Evolutionary conservation across 2,888 invertebrate species (phyloP), one percentile per base, ranked within the genome.

Genomic region (Diploptera punctata): DNA sequence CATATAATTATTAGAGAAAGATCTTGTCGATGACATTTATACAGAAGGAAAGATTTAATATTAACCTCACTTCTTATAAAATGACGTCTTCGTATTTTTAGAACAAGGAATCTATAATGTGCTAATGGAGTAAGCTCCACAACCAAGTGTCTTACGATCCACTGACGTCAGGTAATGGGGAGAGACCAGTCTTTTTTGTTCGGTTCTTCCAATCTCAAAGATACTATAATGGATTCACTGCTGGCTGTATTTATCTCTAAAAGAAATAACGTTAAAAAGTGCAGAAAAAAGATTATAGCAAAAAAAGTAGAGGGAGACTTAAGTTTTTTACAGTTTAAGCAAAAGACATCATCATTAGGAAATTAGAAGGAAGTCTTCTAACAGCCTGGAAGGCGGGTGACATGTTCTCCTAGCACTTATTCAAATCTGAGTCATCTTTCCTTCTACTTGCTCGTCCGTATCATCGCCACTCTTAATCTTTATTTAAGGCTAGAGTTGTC

Each of bases 281-380:
- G 9, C 18, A n/a, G n/a, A n/a, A 10, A 24, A 13, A 52, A 52
- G 24, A 21, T 52, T 24, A 52, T 13, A 52, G 24, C 24, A 5
- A 24, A 52, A 52, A 24, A 24, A 7, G 52, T n/a, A n/a, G 24
- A 52, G 13, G 52, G 52, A 52, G 21, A 24, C 24, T 52, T 52
- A 52, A 52, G 52, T 52, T 52, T n/a, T n/a, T 16, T 21, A 52
- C 52, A 52, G 52, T 52, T 52, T 52, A 52, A 24, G 21, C 52
- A 52, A 24, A 52, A 52, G 21, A 52, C 52, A 52, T 52, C 47
- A 47, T 47, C 52, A 52, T 52, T 52, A 52, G 52, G 52, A 24
- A 52, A 52, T 52, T 52, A 52, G 52, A 47, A 47, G 47, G 16
- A 9, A 47, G 47, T 47, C 5, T 16, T 16, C 47, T 47, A 47